These are phyloP conservation scores for Heteromormyrus szaboi DNA, from an alignment of 2,797 vertebrate genomes.

Conservation along the genomic window DNA sequence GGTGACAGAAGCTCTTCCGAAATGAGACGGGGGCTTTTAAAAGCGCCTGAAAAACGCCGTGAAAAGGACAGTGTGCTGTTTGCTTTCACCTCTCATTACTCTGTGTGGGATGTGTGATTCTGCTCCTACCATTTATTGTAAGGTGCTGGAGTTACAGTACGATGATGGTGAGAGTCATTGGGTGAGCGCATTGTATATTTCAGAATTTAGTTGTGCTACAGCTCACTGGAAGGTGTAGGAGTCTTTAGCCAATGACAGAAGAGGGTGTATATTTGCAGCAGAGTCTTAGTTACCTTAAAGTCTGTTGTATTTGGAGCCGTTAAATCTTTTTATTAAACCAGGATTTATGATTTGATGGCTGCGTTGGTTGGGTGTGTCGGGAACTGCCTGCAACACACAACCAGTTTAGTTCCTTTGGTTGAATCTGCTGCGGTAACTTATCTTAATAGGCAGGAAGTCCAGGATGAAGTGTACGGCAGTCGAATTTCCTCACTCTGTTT, in stretches of 20 bases:
- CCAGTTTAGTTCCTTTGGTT: background rate
- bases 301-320: background rate
- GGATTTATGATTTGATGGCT: background rate
- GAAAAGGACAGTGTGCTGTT: constrained; percentile 44
- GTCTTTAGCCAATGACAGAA: background rate
- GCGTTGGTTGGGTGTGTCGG: background rate
- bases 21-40: constrained; percentile 50
- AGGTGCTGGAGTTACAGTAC: constrained; percentile 38
- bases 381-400: background rate
- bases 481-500: background rate
- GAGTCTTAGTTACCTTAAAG: background rate
- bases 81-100: constrained; percentile 48
- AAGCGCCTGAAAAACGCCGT: constrained; percentile 47
- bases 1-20: constrained; percentile 49
- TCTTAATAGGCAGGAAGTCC: background rate
- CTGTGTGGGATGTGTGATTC: constrained; percentile 40
- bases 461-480: background rate
- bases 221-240: background rate
- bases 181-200: background rate
- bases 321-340: background rate
- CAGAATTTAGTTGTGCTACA: background rate
- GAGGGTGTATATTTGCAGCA: background rate
- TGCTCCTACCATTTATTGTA: constrained; percentile 31
- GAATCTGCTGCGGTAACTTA: background rate
- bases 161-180: background rate